These are phyloP conservation scores for Leptinotarsa undecemlineata DNA, from an alignment of 1,140 invertebrate species.

Conservation along the genomic window DNA sequence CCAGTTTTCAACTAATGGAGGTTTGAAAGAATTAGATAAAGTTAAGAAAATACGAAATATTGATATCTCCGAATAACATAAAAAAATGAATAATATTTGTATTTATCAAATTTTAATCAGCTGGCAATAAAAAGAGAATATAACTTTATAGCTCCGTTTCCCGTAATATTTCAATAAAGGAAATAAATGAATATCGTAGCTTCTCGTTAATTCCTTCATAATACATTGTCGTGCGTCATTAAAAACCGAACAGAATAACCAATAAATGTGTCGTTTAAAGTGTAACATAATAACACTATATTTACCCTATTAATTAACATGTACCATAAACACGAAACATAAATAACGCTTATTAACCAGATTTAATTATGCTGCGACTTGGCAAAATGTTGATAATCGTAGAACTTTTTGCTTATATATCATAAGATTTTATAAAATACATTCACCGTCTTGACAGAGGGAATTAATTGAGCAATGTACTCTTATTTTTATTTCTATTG, in stretches of 20 bases:
- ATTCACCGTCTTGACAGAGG: neutral
- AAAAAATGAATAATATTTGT: too few species aligned
- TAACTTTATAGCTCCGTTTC: neutral
- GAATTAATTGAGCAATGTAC: neutral
- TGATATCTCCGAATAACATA: too few species aligned
- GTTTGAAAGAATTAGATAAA: too few species aligned
- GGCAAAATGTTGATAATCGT: conserved; percentile 3
- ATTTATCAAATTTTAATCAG: too few species aligned
- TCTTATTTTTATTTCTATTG: neutral
- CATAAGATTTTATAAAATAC: neutral
- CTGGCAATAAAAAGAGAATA: too few species aligned
- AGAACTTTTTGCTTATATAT: neutral
- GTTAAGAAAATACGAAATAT: too few species aligned
- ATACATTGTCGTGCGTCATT: neutral
- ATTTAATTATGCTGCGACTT: neutral
- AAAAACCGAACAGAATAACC: conserved; percentile 5
- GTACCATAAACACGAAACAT: neutral
- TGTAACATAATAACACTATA: conserved; percentile 6
- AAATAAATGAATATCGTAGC: neutral
- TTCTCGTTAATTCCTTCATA: neutral
- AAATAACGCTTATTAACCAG: conserved; percentile 8
- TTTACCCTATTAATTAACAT: neutral
- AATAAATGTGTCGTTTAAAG: conserved; percentile 4
- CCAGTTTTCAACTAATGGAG: too few species aligned
- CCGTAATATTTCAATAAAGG: neutral